A percentile compares a stretch with the other conserved stretches of the same genome.
Evolutionary conservation across 2,888 invertebrate species (phyloP).

Genomic region (Aphelenchoides bicaudatus): DNA sequence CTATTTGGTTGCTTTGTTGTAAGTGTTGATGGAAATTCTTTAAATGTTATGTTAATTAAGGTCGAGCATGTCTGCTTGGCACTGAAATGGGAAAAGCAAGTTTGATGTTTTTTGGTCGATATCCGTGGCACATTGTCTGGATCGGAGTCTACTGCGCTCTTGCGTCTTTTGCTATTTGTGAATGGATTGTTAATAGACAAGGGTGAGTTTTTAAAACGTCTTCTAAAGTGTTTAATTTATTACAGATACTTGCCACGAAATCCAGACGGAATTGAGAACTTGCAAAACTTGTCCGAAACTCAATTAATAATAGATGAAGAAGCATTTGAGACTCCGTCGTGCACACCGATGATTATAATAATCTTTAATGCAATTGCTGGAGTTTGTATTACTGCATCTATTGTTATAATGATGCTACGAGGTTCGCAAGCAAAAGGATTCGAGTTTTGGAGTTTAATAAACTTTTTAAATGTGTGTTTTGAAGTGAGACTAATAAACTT

Average conservation of each 20-base stretch:
- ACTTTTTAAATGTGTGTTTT: too few species aligned
- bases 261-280: constrained; percentile 19
- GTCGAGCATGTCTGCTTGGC: constrained; percentile 5
- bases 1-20: constrained; percentile 12
- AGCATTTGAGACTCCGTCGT: background rate
- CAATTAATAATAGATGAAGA: constrained; percentile 6
- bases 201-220: too few species aligned
- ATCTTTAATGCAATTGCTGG: constrained; percentile 15
- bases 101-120: constrained; percentile 9
- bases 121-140: constrained; percentile 3
- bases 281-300: constrained; percentile 14
- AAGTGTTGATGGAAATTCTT: background rate
- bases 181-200: constrained; percentile 20
- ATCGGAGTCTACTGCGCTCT: constrained; percentile 2
- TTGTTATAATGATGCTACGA: too few species aligned
- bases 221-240: too few species aligned
- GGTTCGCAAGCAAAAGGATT: too few species aligned
- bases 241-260: constrained; percentile 16
- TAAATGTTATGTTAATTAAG: background rate
- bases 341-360: constrained; percentile 10
- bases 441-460: too few species aligned
- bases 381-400: background rate
- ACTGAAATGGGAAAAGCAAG: constrained; percentile 4
- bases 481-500: too few species aligned
- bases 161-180: constrained; percentile 8